Conservation (phyloP, 2,113 vertebrate genomes). For the Ophiodon elongatus region DNA sequence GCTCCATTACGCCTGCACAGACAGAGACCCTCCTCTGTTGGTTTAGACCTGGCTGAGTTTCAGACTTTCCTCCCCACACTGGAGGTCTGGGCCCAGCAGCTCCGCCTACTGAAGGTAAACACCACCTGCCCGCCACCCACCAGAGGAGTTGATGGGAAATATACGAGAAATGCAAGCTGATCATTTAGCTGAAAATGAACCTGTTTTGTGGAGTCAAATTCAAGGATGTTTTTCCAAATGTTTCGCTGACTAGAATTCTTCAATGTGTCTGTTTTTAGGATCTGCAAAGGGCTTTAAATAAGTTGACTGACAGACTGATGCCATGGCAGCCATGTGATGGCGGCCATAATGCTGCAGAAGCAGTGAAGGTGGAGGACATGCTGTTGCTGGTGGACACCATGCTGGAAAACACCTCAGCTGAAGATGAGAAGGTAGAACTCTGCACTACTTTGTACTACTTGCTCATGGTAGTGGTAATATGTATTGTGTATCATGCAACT, state of each 20-base stretch:
- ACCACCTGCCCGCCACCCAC: no score
- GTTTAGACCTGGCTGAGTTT: conserved; percentile 75
- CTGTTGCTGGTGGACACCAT: conserved; percentile 87
- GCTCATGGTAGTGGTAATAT: not conserved
- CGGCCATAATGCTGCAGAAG: conserved; percentile 58
- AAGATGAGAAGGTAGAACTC: conserved; percentile 39
- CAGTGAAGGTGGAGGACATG: conserved; percentile 87
- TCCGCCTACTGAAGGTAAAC: conserved; percentile 87
- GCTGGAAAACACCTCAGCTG: conserved; percentile 84
- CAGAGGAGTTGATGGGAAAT: not conserved
- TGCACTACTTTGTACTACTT: not conserved
- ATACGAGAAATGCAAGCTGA: no score
- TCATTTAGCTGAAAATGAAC: not conserved
- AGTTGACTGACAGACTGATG: conserved; percentile 80
- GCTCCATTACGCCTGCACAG: conserved; percentile 81
- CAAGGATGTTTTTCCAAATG: not conserved
- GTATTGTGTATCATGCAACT: not conserved
- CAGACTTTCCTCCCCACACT: conserved; percentile 85
- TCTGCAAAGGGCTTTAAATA: conserved; percentile 84
- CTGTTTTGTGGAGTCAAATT: not conserved
- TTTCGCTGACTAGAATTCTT: not conserved
- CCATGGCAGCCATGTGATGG: conserved; percentile 80
- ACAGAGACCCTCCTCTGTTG: conserved; percentile 63
- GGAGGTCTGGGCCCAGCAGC: conserved; percentile 90
- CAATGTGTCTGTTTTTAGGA: conserved; percentile 65